Evolutionary conservation across 2,797 vertebrate genomes (phyloP), one percentile per base, ranked within the genome.

Genomic region (Pterois miles): DNA sequence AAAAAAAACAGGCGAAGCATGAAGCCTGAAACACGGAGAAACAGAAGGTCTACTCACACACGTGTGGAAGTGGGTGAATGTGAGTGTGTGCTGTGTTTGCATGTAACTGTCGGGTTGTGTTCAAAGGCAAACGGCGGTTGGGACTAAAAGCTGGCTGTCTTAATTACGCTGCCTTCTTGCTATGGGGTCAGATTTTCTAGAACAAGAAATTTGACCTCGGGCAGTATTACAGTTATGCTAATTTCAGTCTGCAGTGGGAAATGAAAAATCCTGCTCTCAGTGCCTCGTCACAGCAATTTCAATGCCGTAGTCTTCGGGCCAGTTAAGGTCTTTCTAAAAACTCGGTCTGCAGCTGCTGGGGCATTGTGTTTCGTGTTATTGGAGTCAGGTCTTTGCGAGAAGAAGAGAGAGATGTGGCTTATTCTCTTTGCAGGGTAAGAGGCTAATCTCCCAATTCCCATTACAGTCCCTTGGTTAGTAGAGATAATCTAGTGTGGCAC

Each of bases 191-290:
- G 87, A 86, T 88, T 91, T 91, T 90, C 87, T 71, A 71, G 69
- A 91, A 88, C 74, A 81, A 87, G 81, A 84, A 81, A 72, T 88
- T 74, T 86, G 81, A 89, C 91, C 92, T 81, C 74, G 1, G 89
- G 90, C 85, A 74, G 82, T 75, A 79, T 91, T 89, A 89, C 89
- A 90, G 83, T 91, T 90, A 88, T 88, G 86, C 56, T 78, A 89
- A 92, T 90, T 89, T 80, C 12, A 0, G 16, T 86, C 87, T 86
- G 84, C 86, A 80, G 76, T 70, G 81, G 78, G 73, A 85, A 86
- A 85, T 87, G 76, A 83, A 82, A 89, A 84, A 86, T 82, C 60
- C 25, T 48, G 63, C 81, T 86, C 81, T 84, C 70, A 52, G 65
- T 82, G 82, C 40, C 81, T 80, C 83, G 83, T 90, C 82, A 83